Base-by-base conservation (phyloP, 2,797 vertebrate genomes). In the Amniataba percoides region DNA sequence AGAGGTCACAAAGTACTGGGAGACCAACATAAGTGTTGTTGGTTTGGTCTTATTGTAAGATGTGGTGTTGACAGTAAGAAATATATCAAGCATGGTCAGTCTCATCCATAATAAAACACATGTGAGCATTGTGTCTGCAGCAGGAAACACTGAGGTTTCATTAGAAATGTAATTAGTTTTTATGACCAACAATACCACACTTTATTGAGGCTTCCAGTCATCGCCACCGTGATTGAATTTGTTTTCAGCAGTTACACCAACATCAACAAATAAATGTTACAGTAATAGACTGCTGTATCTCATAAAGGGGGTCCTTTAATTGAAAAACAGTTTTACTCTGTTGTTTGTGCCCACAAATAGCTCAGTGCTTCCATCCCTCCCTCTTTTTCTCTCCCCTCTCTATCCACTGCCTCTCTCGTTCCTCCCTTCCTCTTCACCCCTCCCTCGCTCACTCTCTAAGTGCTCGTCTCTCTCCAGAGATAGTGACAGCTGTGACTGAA, bases 401-500 rank as follows among this genome's bases (percentile, higher is more conserved):
- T 49, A 5, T 45, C 36, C 34, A 18, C 1, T 19, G 45, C 21
- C 39, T 7, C 13, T 19, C 36, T 55, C 56, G 42, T 14, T 39
- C 9, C 27, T 64, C 4, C 0, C 11, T 46, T 1, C 16, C 34
- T 61, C 18, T 7, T 49, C 25, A 25, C 53, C 14, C 2, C 16
- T 18, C 6, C 4, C 39, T n/a, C 55, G 34, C 14, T 23, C 39
- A 13, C 46, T 8, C 59, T 64, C n/a, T 79, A 81, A 75, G 74
- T 70, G 85, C 81, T 70, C 12, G 27, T 65, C 58, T 71, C 42
- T 80, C 60, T 68, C 27, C 67, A 64, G 63, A 36, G 55, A 36
- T 25, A 23, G 72, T 65, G 80, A 77, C 75, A 85, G 84, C 84
- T 81, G 65, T 78, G 80, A 69, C 34, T 31, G 65, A 76, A 61